Conservation (phyloP, 2,797 vertebrate species). For the Rhyacichthys aspro region DNA sequence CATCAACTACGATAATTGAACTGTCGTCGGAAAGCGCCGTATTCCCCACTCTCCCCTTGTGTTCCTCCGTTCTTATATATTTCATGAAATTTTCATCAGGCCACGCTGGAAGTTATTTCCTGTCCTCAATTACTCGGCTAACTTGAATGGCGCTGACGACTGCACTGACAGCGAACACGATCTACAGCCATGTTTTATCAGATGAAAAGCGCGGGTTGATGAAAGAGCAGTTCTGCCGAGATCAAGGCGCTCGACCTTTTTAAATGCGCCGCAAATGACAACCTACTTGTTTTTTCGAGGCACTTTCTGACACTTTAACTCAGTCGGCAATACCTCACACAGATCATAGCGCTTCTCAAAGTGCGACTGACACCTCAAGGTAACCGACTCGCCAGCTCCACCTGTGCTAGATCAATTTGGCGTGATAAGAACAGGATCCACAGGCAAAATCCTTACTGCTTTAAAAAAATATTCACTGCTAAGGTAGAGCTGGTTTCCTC, state of each 20-base stretch:
- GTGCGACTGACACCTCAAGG: slow-evolving; percentile 32
- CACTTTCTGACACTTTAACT: slow-evolving; percentile 31
- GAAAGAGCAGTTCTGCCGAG: slow-evolving; percentile 37
- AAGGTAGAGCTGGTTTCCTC: slow-evolving; percentile 1
- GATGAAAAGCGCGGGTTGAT: slow-evolving; percentile 42
- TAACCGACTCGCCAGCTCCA: slow-evolving; percentile 19
- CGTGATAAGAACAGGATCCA: slow-evolving; percentile 29
- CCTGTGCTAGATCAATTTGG: slow-evolving; percentile 26
- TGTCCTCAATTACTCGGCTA: slow-evolving; percentile 51
- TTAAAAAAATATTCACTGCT: too few relatives aligned
- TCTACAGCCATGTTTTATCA: slow-evolving; percentile 53
- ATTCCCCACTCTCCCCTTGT: slow-evolving; percentile 21
- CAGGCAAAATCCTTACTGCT: slow-evolving; percentile 23
- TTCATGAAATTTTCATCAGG: slow-evolving; percentile 67
- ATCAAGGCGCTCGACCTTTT: slow-evolving; percentile 45
- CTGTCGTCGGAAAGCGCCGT: slow-evolving; percentile 43
- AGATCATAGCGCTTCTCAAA: slow-evolving; percentile 37
- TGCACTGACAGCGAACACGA: slow-evolving; percentile 53
- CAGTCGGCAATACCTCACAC: slow-evolving; percentile 4
- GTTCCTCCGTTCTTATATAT: slow-evolving; percentile 42
- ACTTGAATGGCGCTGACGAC: slow-evolving; percentile 37
- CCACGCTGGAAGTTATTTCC: slow-evolving; percentile 35
- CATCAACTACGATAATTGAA: slow-evolving; percentile 66
- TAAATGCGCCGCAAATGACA: slow-evolving; percentile 46
- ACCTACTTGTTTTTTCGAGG: slow-evolving; percentile 10